Base-by-base conservation (phyloP, 2,888 invertebrate species). In the Drosophila tripunctata region DNA sequence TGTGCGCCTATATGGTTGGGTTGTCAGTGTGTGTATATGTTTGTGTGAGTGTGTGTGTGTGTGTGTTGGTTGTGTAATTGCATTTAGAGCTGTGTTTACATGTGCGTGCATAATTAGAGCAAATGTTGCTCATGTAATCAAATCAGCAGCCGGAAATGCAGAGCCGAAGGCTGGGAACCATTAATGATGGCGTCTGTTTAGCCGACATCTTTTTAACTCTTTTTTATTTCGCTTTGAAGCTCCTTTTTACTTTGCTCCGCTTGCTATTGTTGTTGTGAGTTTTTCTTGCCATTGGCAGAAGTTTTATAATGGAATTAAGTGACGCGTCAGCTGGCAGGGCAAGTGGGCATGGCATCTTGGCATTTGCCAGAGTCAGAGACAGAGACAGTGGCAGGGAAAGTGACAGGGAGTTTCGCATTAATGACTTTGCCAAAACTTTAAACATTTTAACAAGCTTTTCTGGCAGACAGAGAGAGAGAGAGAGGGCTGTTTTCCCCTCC, bases 41-140 rank as follows among this genome's bases (percentile, higher is more conserved):
- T 17, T 45, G 48, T 38, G 33, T 35, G 40, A 17, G 19, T 58
- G 10, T 27, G 30, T 47, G 17, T 5, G 31, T 30, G 12, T 41
- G 21, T 61, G 35, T 35, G 33, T 55, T 15, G 40, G 56, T 62
- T 62, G 58, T 82, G 79, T 80, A 80, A 86, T 80, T 80, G 86
- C 80, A 80, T 86, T 83, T 83, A 60, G 38, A 41, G 51, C 67
- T 67, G 76, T 80, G 77, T 83, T 81, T 84, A 81, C 84, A 87
- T 84, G 84, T 80, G 85, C 87, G 87, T 81, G 81, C 84, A 84
- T 84, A 81, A 81, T 87, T 81, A 84, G 69, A 80, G 75, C 66
- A 77, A 78, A 87, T 84, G 84, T 72, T 84, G 84, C 72, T 63
- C 87, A 52, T 87, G 72, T 81, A 80, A 87, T 81, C 87, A 84